Base-by-base conservation (phyloP, 2,888 invertebrate species). In the Drosophila barbarae region DNA sequence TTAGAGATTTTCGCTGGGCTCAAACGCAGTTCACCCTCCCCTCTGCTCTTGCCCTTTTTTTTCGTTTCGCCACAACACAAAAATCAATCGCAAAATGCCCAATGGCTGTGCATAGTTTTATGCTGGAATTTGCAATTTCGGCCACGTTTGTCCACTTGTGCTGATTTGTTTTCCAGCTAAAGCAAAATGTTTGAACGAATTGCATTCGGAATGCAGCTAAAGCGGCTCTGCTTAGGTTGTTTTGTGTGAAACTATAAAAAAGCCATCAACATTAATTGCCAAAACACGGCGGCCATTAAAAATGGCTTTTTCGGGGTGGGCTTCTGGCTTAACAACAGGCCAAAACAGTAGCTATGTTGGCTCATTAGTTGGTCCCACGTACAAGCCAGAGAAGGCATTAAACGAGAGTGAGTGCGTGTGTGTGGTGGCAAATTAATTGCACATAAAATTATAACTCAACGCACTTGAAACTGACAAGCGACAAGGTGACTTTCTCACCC, bases 371-470 rank as follows among this genome's bases (percentile, higher is more conserved):
- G 38, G 13, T 47, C 1, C 41, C 70, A 12, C 64, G 63, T 47
- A 67, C 57, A 60, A 9, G 18, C 42, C 49, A 23, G 54, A 23
- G 36, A 38, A 47, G 34, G 54, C 69, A 74, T 56, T 38, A 56
- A 56, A 30, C n/a, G 21, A 9, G 38, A 36, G 44, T 39, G 18
- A 18, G 18, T 18, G 59, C 71, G 75, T 77, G 81, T 64, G 71
- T 70, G 47, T 69, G 67, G 76, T 56, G 78, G 84, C 78, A 81
- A 80, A 80, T 80, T 80, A 80, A 80, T 80, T 81, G 85, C 85
- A 85, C 80, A 80, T 80, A 85, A 80, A 85, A 80, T 85, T 80
- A 85, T 85, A 80, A 81, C 78, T 68, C 58, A 73, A 77, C 68
- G 73, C 81, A 80, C 71, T 85, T 73, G 79, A 79, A 73, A 64